Base-by-base conservation (phyloP, 2,113 vertebrate species). In the Albula goreensis region DNA sequence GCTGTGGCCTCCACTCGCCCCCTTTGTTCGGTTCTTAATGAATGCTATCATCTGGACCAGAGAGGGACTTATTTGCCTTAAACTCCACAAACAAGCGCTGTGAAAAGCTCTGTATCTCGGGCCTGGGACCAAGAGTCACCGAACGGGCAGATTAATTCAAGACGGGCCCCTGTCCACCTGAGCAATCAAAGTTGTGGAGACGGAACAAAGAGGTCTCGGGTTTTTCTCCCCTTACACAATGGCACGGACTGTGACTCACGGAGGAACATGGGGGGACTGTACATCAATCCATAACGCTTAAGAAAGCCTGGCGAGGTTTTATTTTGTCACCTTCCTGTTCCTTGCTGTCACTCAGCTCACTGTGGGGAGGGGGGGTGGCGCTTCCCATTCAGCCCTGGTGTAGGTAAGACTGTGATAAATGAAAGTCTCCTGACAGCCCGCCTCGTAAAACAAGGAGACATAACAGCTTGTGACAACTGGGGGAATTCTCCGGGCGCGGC, bases 31-130 rank as follows among this genome's bases (percentile, higher is more conserved):
- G 89, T 78, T 91, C 88, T 92, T 95, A 96, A 96, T 96, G 96
- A 96, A 96, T 95, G 94, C 95, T 95, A 96, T 93, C 86, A 92
- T 83, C 92, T 80, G 91, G 90, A 93, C 92, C 94, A 95, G 93
- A 93, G 89, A 88, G 94, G 93, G 95, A 96, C 93, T 96, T 97
- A 96, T 97, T 97, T 97, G 96, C 96, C 96, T 96, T 96, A 96
- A 96, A 96, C 95, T 94, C 87, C 92, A 96, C 94, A 96, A 31
- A 95, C 89, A 85, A 95, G 95, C 90, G 85, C 92, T 92, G 93
- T 94, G 95, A 93, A 91, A 94, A 88, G 79, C n/a, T 31, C 92
- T 19, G 60, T 89, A 93, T 52, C 88, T 91, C 91, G 92, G 90
- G 93, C 82, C 78, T 77, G 89, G 0, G 83, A 60, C 63, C 91